Percentiles rank a stretch among this genome's conserved stretches.
phyloP scores from a whole-genome alignment of 2,888 invertebrate genomes.

The Pemphredon lugubris region DNA sequence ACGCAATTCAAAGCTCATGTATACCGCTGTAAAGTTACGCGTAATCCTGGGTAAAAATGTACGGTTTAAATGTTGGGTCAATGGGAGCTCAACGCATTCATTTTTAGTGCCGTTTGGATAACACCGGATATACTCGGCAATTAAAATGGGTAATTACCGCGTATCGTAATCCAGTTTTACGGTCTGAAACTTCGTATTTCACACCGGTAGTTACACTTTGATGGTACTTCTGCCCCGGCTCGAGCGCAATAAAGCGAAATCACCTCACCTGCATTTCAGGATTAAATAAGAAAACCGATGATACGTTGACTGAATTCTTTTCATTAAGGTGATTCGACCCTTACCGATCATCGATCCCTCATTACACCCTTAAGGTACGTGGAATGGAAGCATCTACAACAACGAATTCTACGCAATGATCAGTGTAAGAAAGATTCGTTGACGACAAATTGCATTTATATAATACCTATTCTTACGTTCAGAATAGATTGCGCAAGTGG shows the following conservation, averaged over 20 bases:
- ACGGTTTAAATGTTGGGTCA: background rate
- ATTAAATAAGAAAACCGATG: constrained; percentile 11
- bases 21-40: no score
- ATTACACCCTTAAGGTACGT: no score
- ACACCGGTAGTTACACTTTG: constrained; percentile 37
- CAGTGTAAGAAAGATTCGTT: no score
- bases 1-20: no score
- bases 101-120: constrained; percentile 27
- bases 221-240: constrained; percentile 21
- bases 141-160: constrained; percentile 50
- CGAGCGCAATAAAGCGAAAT: constrained; percentile 45
- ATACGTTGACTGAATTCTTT: background rate
- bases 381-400: no score
- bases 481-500: no score
- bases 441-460: no score
- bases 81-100: constrained; percentile 1
- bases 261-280: constrained; percentile 22
- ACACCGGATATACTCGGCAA: constrained; percentile 24
- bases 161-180: constrained; percentile 47
- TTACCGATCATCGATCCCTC: no score
- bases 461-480: no score
- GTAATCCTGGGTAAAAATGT: constrained; percentile 21
- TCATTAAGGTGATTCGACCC: background rate
- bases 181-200: constrained; percentile 44
- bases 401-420: no score